Evolutionary conservation across 2,888 invertebrate genomes (phyloP), one percentile per base, ranked within the genome.

Genomic region (Synanthedon andrenaeformis): DNA sequence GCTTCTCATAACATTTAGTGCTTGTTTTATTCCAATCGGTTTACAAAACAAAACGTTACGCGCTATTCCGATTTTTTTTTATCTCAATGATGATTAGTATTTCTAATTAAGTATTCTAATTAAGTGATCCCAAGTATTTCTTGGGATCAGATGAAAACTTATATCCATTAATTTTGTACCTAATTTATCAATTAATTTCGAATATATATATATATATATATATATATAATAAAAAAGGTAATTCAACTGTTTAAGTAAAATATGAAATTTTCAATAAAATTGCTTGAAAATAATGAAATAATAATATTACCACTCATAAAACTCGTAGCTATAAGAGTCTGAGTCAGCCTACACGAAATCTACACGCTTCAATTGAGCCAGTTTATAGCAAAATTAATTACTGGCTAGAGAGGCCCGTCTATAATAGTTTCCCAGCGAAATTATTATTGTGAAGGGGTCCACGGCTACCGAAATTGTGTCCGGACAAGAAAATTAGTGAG

Each of bases 401-500:
- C 83, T 81, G 76, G 81, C 81, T 77, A 71, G 83, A 80, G 81
- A 82, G 85, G 84, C 77, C 82, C 82, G 80, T 77, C 84, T 82
- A 85, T 85, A 81, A 86, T 87, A 87, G 85, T 86, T 87, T 83
- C 82, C 74, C 77, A 68, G 70, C 74, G 74, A 82, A 82, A 86
- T 84, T 85, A 83, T 85, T 84, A 85, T 86, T 81, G 80, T 79
- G 85, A 80, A 23, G 76, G 79, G 82, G 72, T 70, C 79, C 70
- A 63, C 65, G 64, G 67, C 73, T 61, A 70, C 63, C 76, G 72
- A 80, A 83, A 85, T 84, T 85, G 84, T 86, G 85, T 83, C 85
- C 85, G 85, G 84, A 83, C 84, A 86, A 87, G 86, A 86, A 87
- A 87, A 87, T 87, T 87, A 86, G 80, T 83, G 79, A 83, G 86